These are phyloP conservation scores for Stichodactyla mertensii DNA, from an alignment of 64 coral and sea anemone species.

Conservation along the genomic window DNA sequence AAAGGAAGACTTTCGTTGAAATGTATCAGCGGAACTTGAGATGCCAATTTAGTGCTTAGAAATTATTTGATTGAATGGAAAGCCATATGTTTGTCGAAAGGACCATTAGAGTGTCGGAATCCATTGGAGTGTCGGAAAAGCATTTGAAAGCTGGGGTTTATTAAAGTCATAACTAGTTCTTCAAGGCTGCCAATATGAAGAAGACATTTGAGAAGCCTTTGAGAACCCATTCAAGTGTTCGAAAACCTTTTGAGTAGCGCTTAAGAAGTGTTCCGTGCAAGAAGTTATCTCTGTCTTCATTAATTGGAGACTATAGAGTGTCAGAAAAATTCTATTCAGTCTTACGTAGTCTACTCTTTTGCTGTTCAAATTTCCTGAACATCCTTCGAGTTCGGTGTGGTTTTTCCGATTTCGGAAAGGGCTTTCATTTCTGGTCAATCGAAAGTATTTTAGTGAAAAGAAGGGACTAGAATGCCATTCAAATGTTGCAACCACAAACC, in stretches of 20 bases:
- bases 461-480: neutral
- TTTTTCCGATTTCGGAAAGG: neutral
- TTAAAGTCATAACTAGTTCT: neutral
- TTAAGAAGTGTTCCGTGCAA: neutral
- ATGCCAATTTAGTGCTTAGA: neutral
- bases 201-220: neutral
- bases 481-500: neutral
- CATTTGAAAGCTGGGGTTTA: neutral
- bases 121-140: neutral
- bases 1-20: neutral
- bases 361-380: neutral
- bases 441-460: neutral
- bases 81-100: neutral
- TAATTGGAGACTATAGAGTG: neutral
- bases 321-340: neutral
- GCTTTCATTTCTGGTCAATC: neutral
- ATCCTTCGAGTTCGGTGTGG: neutral
- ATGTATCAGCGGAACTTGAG: neutral
- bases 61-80: neutral
- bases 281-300: neutral
- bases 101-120: neutral
- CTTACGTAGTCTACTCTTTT: neutral
- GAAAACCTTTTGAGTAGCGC: neutral
- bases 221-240: constrained; percentile 3
- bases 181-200: neutral